A percentile compares a stretch with the other conserved stretches of the same genome.
Evolutionary conservation across 2,113 vertebrate species (phyloP).

Genomic region (Mesoclemmys tuberculata): DNA sequence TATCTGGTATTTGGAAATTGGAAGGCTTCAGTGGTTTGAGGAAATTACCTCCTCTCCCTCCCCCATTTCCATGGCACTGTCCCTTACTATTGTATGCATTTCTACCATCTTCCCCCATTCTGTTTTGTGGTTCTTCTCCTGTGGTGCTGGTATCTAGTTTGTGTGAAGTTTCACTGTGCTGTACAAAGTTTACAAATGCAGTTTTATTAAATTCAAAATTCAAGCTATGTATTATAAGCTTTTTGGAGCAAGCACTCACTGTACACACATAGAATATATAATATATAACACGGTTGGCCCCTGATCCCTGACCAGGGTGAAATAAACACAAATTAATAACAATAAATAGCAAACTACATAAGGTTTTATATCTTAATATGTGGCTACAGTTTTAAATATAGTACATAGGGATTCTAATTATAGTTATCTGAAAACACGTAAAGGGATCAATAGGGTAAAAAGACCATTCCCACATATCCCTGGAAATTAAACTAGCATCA

Average conservation of each 20-base stretch:
- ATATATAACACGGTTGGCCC: neutral
- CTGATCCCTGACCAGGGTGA: neutral
- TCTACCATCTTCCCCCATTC: neutral
- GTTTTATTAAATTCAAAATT: neutral
- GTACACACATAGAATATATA: neutral
- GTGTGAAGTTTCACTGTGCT: neutral
- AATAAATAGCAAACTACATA: neutral
- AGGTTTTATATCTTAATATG: neutral
- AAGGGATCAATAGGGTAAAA: neutral
- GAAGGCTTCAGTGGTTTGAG: neutral
- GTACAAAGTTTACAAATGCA: neutral
- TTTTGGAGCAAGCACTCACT: neutral
- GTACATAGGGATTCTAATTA: neutral
- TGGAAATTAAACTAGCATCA: neutral
- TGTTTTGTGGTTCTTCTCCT: slow-evolving; percentile 4
- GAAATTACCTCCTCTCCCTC: neutral
- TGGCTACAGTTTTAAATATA: neutral
- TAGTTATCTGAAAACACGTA: neutral
- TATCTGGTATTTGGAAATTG: neutral
- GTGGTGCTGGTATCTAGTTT: neutral
- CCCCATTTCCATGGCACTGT: neutral
- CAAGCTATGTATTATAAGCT: neutral
- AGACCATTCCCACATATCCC: neutral
- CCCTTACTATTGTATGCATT: neutral
- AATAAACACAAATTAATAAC: neutral